Percentiles rank a stretch among this genome's conserved stretches.
Conservation (phyloP, 2,797 vertebrate species). For the Falco concolor region DNA sequence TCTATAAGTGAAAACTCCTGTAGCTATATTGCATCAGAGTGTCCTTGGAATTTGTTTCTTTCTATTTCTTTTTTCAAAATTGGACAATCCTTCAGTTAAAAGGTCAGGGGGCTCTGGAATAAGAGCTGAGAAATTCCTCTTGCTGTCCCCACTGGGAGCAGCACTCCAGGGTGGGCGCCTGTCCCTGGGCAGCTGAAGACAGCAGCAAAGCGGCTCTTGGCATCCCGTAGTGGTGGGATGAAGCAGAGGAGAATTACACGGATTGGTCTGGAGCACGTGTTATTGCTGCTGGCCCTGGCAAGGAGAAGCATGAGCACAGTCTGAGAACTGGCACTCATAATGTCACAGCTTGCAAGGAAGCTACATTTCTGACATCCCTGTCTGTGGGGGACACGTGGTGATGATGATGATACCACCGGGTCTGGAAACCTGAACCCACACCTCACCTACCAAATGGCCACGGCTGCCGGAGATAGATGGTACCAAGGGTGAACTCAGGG, state of each 20-base stretch:
- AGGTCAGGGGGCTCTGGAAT: not conserved
- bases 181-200: not conserved
- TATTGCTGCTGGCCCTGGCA: not conserved
- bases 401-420: not conserved
- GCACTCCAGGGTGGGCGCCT: accelerated
- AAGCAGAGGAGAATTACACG: not conserved
- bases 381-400: not conserved
- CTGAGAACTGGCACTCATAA: not conserved
- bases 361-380: not conserved
- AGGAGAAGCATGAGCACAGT: not conserved
- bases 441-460: not conserved
- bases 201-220: not conserved
- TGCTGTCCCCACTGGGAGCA: not conserved
- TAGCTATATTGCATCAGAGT: not conserved
- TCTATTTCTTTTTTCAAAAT: not conserved
- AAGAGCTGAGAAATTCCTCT: not conserved
- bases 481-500: not conserved
- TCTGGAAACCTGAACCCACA: not conserved
- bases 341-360: not conserved
- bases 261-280: not conserved
- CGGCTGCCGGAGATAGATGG: not conserved
- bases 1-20: not conserved
- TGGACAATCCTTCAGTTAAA: not conserved
- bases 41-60: not conserved
- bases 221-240: not conserved